Base-by-base conservation (phyloP, 2,113 vertebrate genomes). In the Heteronetta atricapilla region DNA sequence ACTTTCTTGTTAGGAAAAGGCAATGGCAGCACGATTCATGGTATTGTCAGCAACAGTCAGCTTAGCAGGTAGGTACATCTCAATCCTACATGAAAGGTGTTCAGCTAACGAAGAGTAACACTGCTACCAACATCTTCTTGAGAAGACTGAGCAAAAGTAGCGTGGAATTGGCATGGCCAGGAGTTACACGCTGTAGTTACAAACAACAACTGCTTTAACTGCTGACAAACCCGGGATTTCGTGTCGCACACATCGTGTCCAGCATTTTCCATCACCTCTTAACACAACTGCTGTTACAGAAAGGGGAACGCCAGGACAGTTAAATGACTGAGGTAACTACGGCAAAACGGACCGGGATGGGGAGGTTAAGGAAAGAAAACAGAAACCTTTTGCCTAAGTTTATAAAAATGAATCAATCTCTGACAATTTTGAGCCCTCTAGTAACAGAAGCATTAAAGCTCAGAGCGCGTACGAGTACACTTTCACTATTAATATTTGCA, bases 171-270 rank as follows among this genome's bases (percentile, higher is more conserved):
- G 25, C 7, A 53, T 2, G 16, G 44, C 29, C 70, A 69, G 13
- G 25, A 74, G 48, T 12, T 40, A 33, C n/a, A 22, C 13, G 31
- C n/a, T 67, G n/a, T 3, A n/a, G 46, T 12, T 6, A 19, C 19
- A 6, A 3, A 4, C 6, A 28, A 6, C 2, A 11, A 13, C 28
- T 60, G 67, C 5, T 48, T 28, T 48, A 60, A 42, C 31, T 55
- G 78, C 50, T 74, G 58, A 58, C 44, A 68, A 55, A 79, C 5
- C 5, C 0, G 2, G 42, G 21, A 17, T 25, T 74, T 42, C 8
- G 19, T 17, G 44, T 25, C 13, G 31, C 48, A 48, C 1, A 44
- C 0, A 0, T 5, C 38, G 7, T 0, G 20, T 19, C 40, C 72
- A 52, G 33, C 53, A 10, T 12, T 16, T 53, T 17, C 73, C 82